These are phyloP conservation scores for Tapirus indicus DNA, from an alignment of 2,797 vertebrate species.

Conservation along the genomic window DNA sequence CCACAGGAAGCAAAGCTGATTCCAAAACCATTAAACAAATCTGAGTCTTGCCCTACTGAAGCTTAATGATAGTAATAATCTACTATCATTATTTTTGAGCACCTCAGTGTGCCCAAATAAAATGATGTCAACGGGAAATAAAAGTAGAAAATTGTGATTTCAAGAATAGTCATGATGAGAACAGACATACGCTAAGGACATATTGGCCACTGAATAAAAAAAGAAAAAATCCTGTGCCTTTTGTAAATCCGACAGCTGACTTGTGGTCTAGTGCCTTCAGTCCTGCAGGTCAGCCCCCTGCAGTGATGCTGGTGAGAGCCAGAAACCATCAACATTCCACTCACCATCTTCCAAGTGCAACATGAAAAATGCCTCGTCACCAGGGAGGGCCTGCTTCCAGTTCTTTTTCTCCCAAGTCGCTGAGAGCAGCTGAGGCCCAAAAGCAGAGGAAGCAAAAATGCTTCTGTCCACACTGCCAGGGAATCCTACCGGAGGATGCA, in stretches of 20 bases:
- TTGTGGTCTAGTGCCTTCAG: not conserved
- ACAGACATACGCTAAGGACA: not conserved
- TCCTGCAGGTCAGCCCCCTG: not conserved
- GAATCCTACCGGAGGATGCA: not conserved
- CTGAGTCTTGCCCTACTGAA: not conserved
- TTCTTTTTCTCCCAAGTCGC: not conserved
- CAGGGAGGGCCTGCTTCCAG: not conserved
- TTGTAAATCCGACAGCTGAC: not conserved
- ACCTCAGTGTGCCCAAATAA: not conserved
- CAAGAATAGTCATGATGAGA: not conserved
- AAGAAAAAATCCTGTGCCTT: not conserved
- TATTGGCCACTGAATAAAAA: not conserved
- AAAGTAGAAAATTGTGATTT: not conserved
- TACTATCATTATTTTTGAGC: not conserved
- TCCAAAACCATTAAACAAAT: not conserved
- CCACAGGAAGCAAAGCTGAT: not conserved
- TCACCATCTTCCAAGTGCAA: not conserved
- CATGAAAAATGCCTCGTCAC: conserved; percentile 9
- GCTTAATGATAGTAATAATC: not conserved
- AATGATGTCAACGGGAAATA: not conserved
- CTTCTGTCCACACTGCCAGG: not conserved
- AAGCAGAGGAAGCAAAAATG: not conserved
- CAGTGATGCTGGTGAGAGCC: not conserved
- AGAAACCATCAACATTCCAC: not conserved
- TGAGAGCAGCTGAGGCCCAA: not conserved